Evolutionary conservation across 2,113 vertebrate genomes (phyloP).

Genomic region (Bambusicola thoracicus): DNA sequence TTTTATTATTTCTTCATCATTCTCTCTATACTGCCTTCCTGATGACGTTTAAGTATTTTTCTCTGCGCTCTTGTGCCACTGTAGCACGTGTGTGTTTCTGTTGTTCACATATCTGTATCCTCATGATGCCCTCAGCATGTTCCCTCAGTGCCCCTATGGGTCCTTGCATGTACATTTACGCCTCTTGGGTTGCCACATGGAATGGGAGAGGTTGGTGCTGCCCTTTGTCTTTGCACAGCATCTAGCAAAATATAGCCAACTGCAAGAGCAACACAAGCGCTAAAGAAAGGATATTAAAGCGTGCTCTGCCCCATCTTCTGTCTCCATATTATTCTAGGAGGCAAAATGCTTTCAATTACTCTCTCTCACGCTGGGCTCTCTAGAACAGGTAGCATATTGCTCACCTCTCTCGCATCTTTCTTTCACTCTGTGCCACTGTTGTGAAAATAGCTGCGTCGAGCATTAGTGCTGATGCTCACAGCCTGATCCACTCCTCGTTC

Average conservation of each 20-base stretch:
- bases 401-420: constrained; percentile 22
- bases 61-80: not conserved
- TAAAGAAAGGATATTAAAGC: not conserved
- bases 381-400: constrained; percentile 57
- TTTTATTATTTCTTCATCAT: not conserved
- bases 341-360: constrained; percentile 44
- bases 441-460: constrained; percentile 58
- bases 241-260: not conserved
- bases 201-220: not conserved
- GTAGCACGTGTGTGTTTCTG: not conserved
- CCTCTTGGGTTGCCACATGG: not conserved
- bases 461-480: constrained; percentile 62
- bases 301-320: not conserved
- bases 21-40: not conserved
- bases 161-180: not conserved
- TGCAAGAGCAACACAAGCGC: not conserved
- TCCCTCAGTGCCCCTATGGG: not conserved
- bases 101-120: not conserved
- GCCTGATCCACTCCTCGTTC: constrained; percentile 45
- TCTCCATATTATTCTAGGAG: not conserved
- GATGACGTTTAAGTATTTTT: not conserved
- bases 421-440: constrained; percentile 26
- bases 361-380: constrained; percentile 25
- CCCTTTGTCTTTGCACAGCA: not conserved
- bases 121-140: not conserved